Evolutionary conservation across 2,113 vertebrate species (phyloP).

Genomic region (Propithecus coquereli): DNA sequence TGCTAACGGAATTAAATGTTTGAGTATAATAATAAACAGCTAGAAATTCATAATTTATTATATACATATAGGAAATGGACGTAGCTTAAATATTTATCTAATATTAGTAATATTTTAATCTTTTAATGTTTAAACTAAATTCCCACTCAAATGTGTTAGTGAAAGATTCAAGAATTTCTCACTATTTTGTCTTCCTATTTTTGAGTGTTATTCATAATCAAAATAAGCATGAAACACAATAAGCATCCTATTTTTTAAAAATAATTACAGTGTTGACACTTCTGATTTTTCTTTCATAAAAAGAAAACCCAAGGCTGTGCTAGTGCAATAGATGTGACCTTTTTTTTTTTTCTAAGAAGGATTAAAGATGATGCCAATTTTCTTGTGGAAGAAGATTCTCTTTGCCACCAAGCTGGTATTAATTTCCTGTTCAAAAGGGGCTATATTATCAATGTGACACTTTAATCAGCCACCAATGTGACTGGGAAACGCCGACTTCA

Average conservation of each 20-base stretch:
- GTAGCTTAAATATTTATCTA: neutral
- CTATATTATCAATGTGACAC: slow-evolving; percentile 84
- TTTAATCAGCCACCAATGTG: slow-evolving; percentile 84
- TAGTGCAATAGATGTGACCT: slow-evolving; percentile 45
- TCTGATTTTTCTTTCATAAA: slow-evolving; percentile 67
- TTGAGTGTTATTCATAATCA: slow-evolving; percentile 60
- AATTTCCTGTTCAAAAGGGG: slow-evolving; percentile 86
- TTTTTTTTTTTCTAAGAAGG: slow-evolving; percentile 54
- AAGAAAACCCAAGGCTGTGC: neutral
- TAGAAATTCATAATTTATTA: neutral
- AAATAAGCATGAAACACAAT: slow-evolving; percentile 63
- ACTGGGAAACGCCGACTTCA: slow-evolving; percentile 78
- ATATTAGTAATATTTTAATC: neutral
- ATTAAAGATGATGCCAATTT: slow-evolving; percentile 61
- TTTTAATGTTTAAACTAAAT: neutral
- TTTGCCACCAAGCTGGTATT: slow-evolving; percentile 80
- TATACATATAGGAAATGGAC: neutral
- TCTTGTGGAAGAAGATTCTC: slow-evolving; percentile 71
- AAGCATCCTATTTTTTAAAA: neutral
- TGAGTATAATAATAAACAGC: neutral
- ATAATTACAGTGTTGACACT: slow-evolving; percentile 38
- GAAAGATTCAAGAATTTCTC: neutral
- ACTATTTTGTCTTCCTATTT: neutral
- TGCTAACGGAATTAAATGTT: neutral
- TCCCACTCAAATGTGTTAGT: neutral